Evolutionary conservation across 2,113 vertebrate genomes (phyloP).

Genomic region (Balaeniceps rex): DNA sequence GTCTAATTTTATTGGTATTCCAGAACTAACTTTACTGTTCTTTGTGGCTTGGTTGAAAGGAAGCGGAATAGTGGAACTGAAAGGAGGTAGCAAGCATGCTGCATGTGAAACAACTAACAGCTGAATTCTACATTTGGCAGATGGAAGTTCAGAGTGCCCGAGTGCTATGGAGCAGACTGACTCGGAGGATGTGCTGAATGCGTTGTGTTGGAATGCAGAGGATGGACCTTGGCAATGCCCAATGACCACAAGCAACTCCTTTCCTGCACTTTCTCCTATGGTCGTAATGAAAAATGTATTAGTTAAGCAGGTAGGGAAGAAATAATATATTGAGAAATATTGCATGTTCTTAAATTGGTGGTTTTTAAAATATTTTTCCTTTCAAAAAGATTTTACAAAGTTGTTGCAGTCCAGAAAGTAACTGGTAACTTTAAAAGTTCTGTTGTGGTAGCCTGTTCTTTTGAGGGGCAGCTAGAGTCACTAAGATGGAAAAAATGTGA

Average conservation of each 20-base stretch:
- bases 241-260: slow-evolving; percentile 69
- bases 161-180: slow-evolving; percentile 85
- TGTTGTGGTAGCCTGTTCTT: neutral
- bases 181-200: slow-evolving; percentile 75
- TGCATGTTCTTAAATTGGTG: neutral
- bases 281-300: slow-evolving; percentile 90
- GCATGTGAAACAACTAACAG: neutral
- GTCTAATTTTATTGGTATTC: neutral
- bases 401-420: neutral
- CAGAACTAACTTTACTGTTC: neutral
- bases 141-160: slow-evolving; percentile 85
- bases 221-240: slow-evolving; percentile 60
- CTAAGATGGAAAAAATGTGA: neutral
- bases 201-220: slow-evolving; percentile 39
- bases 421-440: neutral
- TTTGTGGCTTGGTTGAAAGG: neutral
- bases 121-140: slow-evolving; percentile 60
- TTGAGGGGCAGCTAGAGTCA: neutral
- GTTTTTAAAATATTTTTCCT: neutral
- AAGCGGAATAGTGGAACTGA: neutral
- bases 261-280: slow-evolving; percentile 79
- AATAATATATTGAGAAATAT: neutral
- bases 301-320: slow-evolving; percentile 82
- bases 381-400: neutral
- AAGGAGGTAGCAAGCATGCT: neutral